Evolutionary conservation across 2,113 vertebrate genomes (phyloP).

Genomic region (Atlantisia rogersi): DNA sequence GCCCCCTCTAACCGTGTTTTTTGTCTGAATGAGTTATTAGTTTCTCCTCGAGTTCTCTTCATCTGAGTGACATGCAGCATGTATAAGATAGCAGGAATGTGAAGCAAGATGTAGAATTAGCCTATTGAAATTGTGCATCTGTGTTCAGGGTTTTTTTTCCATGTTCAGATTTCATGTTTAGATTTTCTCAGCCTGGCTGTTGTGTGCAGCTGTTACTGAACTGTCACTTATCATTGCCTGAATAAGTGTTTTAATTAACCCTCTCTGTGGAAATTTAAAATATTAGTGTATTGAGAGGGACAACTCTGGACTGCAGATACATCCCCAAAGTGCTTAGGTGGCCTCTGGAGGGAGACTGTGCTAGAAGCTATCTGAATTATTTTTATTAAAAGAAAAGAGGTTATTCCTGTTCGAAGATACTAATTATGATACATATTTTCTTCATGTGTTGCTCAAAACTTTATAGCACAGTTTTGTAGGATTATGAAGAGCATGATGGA

Average conservation of each 20-base stretch:
- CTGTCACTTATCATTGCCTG: background rate
- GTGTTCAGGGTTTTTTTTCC: background rate
- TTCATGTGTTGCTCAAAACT: background rate
- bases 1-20: background rate
- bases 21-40: constrained; percentile 38
- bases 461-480: background rate
- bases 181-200: background rate
- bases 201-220: background rate
- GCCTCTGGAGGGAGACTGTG: background rate
- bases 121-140: background rate
- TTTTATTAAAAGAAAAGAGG: background rate
- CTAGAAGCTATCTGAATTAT: background rate
- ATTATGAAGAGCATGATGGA: background rate
- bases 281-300: background rate
- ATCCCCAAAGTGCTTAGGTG: background rate
- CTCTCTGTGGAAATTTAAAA: background rate
- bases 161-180: background rate
- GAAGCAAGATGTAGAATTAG: constrained; percentile 9
- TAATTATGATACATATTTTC: background rate
- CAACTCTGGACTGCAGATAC: too few relatives aligned
- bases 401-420: background rate
- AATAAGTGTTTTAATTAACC: background rate
- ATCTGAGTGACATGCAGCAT: background rate
- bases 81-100: background rate
- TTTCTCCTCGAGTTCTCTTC: background rate